Base-by-base conservation (phyloP, 2,113 vertebrate genomes). In the Amblyornis subalaris region DNA sequence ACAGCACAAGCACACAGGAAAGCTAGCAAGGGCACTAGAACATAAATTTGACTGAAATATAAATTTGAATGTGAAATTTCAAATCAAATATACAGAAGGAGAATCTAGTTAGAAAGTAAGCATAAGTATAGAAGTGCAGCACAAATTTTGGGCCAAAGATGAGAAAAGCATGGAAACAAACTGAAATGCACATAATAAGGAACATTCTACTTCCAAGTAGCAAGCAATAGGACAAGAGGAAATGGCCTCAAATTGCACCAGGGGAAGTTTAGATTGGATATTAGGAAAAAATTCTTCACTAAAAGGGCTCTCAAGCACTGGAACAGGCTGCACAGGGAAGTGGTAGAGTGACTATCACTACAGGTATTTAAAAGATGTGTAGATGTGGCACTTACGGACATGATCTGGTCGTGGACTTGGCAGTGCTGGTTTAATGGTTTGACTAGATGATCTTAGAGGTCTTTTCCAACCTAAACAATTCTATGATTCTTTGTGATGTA, bases 61-160 rank as follows among this genome's bases (percentile, higher is more conserved):
- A 66, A 28, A 86, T 53, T 48, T 69, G 23, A 74, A 89, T 0
- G 0, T n/a, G 36, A 89, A 12, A 40, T 58, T 69, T 83, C 40
- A 83, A 90, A 51, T 45, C 14, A 71, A 55, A 76, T 47, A 35
- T 38, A 38, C 11, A 42, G 7, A 38, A 85, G 28, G 14, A 69
- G 4, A 75, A 69, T 83, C 90, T 75, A 76, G 13, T 85, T 77
- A 66, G 28, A 77, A 80, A 84, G 7, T 38, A 58, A 61, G 14
- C 0, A 0, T 58, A 76, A 48, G 4, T 26, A 26, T 25, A 44
- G 24, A 80, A 24, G 1, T 22, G 11, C 28, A 70, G 31, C 31
- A 70, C n/a, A 70, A 78, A 29, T 58, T 54, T 54, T 42, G 48
- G 12, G 9, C 2, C 48, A 75, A 66, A 90, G 82, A 45, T 38